phyloP scores from a whole-genome alignment of 2,797 vertebrate genomes.

The Acanthurus lineatus region DNA sequence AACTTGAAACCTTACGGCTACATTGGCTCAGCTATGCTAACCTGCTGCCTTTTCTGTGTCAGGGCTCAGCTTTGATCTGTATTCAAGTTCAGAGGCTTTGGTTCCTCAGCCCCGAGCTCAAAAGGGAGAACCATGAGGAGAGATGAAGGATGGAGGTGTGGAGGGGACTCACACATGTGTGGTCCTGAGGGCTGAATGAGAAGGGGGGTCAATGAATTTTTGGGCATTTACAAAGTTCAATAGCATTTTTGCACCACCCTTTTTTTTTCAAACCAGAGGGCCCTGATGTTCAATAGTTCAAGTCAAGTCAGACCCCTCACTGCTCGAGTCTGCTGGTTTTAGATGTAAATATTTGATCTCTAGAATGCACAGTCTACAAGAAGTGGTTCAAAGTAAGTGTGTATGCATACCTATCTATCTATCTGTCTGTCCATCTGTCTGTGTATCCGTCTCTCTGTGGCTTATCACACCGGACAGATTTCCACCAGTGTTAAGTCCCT shows the following conservation, averaged over 20 bases:
- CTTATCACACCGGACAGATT: too few relatives aligned
- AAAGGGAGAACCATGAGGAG: constrained; percentile 16
- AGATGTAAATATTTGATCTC: not conserved
- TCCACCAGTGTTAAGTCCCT: too few relatives aligned
- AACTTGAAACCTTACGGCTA: not conserved
- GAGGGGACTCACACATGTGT: constrained; percentile 27
- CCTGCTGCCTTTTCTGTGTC: constrained; percentile 24
- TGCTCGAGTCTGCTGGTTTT: not conserved
- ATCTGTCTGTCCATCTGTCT: too few relatives aligned
- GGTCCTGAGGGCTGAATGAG: constrained; percentile 24
- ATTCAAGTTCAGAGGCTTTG: constrained; percentile 43
- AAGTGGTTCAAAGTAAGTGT: too few relatives aligned
- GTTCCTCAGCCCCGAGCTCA: constrained; percentile 24
- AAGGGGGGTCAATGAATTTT: constrained; percentile 7
- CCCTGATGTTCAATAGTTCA: not conserved
- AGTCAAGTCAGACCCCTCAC: constrained; percentile 1
- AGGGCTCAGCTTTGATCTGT: constrained; percentile 26
- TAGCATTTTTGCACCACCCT: constrained; percentile 4
- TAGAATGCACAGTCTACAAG: not conserved
- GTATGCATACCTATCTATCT: too few relatives aligned
- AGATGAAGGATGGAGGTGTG: constrained; percentile 30
- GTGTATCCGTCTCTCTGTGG: too few relatives aligned
- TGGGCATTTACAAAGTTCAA: constrained; percentile 24
- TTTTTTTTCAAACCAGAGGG: not conserved
- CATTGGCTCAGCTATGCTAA: constrained; percentile 20